Evolutionary conservation across 2,888 invertebrate genomes (phyloP), one percentile per base, ranked within the genome.

Genomic region (Ferdinandea cuprea): DNA sequence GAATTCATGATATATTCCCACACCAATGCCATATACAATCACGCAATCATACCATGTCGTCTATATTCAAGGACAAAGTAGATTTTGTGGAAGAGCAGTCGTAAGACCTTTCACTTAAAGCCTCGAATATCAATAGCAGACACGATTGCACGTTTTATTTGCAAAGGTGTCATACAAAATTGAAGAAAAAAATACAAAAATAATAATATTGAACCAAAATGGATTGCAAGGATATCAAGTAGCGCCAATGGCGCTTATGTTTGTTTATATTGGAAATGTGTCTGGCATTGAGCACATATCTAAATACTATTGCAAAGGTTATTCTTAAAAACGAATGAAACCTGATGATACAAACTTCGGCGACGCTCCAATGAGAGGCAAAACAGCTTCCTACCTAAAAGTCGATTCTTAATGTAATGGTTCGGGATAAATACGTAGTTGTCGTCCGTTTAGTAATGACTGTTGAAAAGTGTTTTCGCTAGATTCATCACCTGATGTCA

Each of bases 61-160:
- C 11, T 15, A 32, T 50, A n/a, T 42, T 17, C 19, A 8, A 19
- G 19, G 46, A n/a, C 5, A n/a, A n/a, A n/a, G n/a, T n/a, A n/a
- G n/a, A n/a, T n/a, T n/a, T 0, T 15, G 30, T 11, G 25, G 6
- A 17, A 9, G 9, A 48, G 4, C 35, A 50, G 15, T 4, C 3
- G 25, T 28, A 25, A 48, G 28, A 25, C 50, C 46, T 21, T 11
- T 37, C 17, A 17, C 37, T n/a, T n/a, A 72, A 73, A 73, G 46
- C 63, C 46, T 46, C 37, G 40, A 28, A 40, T 65, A 37, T 46
- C 63, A 65, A 56, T 21, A 35, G 48, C 28, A 56, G 46, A 48
- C 73, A 73, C 63, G 73, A 73, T 30, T 54, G 63, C 73, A 63
- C 73, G 65, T 56, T 73, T 65, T 73, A 65, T 65, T 65, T 63